Conservation (phyloP, 2,113 vertebrate species). For the Struthidea cinerea region DNA sequence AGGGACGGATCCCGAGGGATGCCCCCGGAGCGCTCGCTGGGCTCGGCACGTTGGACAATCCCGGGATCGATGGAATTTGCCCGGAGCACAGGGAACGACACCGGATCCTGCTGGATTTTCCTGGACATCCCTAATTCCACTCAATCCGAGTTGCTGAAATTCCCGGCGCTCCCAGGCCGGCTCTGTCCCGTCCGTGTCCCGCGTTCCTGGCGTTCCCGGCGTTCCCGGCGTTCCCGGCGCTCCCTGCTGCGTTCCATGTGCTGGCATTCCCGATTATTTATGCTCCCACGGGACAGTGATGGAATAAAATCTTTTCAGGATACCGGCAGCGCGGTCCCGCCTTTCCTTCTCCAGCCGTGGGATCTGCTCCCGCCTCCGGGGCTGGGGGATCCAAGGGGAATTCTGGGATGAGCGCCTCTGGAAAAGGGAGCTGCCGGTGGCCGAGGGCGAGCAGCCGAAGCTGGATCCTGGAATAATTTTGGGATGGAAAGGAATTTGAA, state of each 20-base stretch:
- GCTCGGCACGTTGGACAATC: background rate
- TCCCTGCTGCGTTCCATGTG: background rate
- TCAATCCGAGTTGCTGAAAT: fast-evolving
- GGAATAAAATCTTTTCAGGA: constrained; percentile 74
- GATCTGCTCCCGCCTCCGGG: too few relatives aligned
- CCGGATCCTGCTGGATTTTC: background rate
- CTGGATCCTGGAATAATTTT: background rate
- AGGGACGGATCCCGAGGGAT: background rate
- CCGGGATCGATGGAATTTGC: background rate
- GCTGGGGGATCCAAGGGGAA: background rate
- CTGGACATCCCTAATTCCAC: background rate
- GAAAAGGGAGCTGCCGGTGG: background rate
- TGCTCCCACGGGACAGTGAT: constrained; percentile 65
- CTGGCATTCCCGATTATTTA: constrained; percentile 70
- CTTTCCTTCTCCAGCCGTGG: fast-evolving
- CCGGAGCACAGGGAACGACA: background rate
- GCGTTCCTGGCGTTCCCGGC: background rate
- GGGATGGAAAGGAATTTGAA: background rate
- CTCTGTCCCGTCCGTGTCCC: background rate
- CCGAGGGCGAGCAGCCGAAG: fast-evolving
- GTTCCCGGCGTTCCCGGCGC: background rate
- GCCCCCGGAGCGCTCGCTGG: background rate
- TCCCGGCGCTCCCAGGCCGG: background rate
- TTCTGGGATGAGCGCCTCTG: fast-evolving
- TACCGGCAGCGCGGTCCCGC: background rate